Base-by-base conservation (phyloP, 2,113 vertebrate genomes). In the Macroglossus sobrinus region DNA sequence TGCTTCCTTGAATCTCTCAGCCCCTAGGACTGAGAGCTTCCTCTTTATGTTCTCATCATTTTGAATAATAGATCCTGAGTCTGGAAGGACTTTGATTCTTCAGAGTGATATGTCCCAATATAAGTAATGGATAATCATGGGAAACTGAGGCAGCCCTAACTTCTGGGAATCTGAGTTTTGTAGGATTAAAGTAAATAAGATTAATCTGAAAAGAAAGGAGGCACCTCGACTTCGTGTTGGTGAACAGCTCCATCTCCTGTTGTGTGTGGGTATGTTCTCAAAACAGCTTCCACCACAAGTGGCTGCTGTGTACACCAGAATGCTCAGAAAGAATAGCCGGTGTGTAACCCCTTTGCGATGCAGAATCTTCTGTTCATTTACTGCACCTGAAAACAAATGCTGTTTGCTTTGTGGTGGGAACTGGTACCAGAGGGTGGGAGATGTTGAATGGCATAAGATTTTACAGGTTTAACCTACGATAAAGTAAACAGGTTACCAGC, bases 181-280 rank as follows among this genome's bases (percentile, higher is more conserved):
- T 50, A 43, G 63, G 38, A 47, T 47, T 47, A 71, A 93, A 63
- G 30, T 40, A 63, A 55, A 69, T 14, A 43, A 69, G 12, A 59
- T 76, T 57, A 55, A 96, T 81, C 57, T 13, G 9, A 76, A 47
- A 63, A 45, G 30, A 33, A 1, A 1, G 45, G 12, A 43, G 22
- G 63, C 18, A 33, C 33, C 6, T 69, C 0, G 55, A 84, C 12
- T 63, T 98, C 89, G 0, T 66, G 96, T 97, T 97, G 96, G 98
- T 88, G 96, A 98, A 98, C 82, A 98, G 98, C 98, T 96, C 98
- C 98, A 98, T 97, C 98, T 99, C 81, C 98, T 98, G 98, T 98
- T 97, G 94, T 18, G 2, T 63, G 30, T 24, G 50, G 13, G 72
- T 61, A 97, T 97, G 61, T 95, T 82, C 92, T 84, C 79, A 64